Evolutionary conservation across 1,140 invertebrate genomes (phyloP).

Genomic region (Gonioctena quinquepunctata): DNA sequence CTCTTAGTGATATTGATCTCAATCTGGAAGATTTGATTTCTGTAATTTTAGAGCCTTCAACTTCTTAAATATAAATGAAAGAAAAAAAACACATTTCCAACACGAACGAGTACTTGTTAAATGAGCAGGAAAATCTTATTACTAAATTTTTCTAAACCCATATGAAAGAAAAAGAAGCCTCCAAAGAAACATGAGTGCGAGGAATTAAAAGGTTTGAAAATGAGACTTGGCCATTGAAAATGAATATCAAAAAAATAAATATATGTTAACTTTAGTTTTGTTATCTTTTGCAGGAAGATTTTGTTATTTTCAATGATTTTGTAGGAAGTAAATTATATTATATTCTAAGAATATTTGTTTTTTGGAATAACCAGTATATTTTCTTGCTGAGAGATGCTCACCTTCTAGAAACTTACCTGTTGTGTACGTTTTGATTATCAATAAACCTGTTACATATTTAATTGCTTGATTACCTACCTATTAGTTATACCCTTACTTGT

Average conservation of each 20-base stretch:
- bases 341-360: too few species aligned
- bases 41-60: neutral
- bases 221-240: neutral
- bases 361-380: neutral
- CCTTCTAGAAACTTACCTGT: neutral
- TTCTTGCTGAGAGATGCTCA: neutral
- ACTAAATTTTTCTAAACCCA: neutral
- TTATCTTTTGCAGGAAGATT: neutral
- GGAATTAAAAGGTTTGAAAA: neutral
- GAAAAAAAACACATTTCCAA: neutral
- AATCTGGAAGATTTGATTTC: conserved; percentile 2
- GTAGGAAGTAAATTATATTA: neutral
- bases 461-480: too few species aligned
- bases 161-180: neutral
- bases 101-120: neutral
- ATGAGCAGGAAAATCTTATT: neutral
- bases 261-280: neutral
- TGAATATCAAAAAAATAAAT: neutral
- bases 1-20: conserved; percentile 40
- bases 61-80: neutral
- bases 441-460: too few species aligned
- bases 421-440: too few species aligned
- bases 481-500: too few species aligned
- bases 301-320: neutral
- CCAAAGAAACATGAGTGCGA: neutral